Percentiles rank a stretch among this genome's conserved stretches.
Conservation (phyloP, 2,888 invertebrate genomes). For the Hedya salicella region DNA sequence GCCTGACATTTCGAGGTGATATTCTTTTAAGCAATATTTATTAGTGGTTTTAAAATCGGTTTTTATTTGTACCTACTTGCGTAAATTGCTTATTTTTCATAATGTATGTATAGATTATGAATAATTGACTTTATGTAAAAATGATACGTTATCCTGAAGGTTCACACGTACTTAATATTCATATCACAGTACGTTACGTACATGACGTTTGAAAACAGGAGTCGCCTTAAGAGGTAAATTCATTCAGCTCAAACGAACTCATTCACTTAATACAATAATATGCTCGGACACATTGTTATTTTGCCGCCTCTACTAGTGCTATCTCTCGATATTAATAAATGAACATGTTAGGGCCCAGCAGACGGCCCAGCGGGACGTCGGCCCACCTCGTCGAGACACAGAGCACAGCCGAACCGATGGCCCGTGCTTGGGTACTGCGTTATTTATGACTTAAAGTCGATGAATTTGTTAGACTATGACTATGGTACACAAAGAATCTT, state of each 20-base stretch:
- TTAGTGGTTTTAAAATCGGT: not conserved
- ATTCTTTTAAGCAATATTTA: not conserved
- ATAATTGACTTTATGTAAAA: too few species aligned
- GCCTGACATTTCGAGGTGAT: conserved; percentile 13
- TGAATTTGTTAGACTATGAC: conserved; percentile 33
- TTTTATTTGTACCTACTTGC: not conserved
- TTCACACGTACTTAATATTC: too few species aligned
- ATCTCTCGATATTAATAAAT: conserved; percentile 75
- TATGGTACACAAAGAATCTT: not conserved
- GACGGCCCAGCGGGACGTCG: conserved; percentile 64
- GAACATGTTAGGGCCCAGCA: conserved; percentile 69
- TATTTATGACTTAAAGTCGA: conserved; percentile 23
- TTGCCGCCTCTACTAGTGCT: conserved; percentile 42
- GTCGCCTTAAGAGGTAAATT: too few species aligned
- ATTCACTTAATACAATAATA: not conserved
- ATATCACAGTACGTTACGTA: too few species aligned
- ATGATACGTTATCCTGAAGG: too few species aligned
- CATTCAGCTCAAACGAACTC: not conserved
- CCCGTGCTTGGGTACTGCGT: conserved; percentile 30
- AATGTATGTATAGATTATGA: too few species aligned
- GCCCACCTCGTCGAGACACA: conserved; percentile 53
- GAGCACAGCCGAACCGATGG: conserved; percentile 45
- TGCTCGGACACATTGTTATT: conserved; percentile 2
- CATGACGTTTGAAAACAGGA: too few species aligned
- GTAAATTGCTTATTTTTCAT: not conserved